Conservation (phyloP, 2,797 vertebrate genomes). For the Neomorphus geoffroyi region DNA sequence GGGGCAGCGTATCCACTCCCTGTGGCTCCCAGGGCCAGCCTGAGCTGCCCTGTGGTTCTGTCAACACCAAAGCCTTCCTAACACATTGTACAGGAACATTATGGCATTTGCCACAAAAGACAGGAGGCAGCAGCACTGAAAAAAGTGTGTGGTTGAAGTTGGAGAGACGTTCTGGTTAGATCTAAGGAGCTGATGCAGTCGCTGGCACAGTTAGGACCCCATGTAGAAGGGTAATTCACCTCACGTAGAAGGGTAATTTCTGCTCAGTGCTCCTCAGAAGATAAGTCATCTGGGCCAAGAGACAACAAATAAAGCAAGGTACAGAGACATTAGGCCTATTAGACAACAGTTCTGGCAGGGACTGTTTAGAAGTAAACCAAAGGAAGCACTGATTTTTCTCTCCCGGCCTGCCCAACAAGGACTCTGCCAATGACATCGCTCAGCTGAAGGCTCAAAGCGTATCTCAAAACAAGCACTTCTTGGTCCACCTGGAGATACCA, state of each 20-base stretch:
- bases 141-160: fast-evolving
- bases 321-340: background rate
- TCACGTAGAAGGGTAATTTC: background rate
- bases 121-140: background rate
- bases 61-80: background rate
- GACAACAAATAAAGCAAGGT: background rate
- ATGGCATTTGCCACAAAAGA: background rate
- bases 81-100: background rate
- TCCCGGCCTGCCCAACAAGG: background rate
- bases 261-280: background rate
- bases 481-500: background rate
- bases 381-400: background rate
- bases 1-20: background rate
- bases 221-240: background rate
- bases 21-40: background rate
- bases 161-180: background rate
- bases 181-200: background rate
- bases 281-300: background rate
- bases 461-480: background rate
- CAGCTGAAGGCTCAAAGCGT: fast-evolving
- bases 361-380: background rate
- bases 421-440: background rate
- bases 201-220: background rate
- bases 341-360: background rate
- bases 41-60: background rate